Evolutionary conservation across 2,797 vertebrate genomes (phyloP), one percentile per base, ranked within the genome.

Genomic region (Characodon lateralis): DNA sequence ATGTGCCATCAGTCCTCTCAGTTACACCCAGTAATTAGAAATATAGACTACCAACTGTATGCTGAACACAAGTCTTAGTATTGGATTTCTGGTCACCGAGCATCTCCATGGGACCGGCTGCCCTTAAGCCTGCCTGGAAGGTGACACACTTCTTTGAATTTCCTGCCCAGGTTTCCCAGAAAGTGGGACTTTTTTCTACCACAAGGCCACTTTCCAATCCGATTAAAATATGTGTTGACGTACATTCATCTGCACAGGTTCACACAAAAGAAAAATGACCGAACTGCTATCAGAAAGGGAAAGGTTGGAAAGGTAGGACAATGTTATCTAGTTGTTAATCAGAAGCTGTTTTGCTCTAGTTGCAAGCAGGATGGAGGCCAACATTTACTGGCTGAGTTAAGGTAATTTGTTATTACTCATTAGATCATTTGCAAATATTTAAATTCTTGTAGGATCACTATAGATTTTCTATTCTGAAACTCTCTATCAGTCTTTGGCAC

Each of bases 291-390:
- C 91, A 83, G 79, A 2, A n/a, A 66, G 88, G 87, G 87, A 91
- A 91, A 89, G 78, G 59, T 74, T 24, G 58, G 74, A 76, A 65
- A 79, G 26, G 68, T 70, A 39, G 55, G 80, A 95, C 92, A 94
- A 94, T 94, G 92, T 94, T 94, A 94, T 94, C 90, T 80, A 65
- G 85, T 78, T 88, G 72, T 85, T 87, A 83, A 87, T 85, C 65
- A 59, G 0, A 66, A 46, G 56, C 69, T 24, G 51, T 78, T 89
- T 89, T 77, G 85, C 82, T 91, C 82, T 74, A 69, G 73, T 78
- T 80, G 79, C 35, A 78, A 85, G 74, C 78, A 74, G 81, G 82
- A 87, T 84, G 77, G 79, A 63, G 86, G 83, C 84, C 80, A 83
- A 78, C 65, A 74, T 73, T 87, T 85, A 88, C 71, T 75, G 72